Base-by-base conservation (phyloP, 2,888 invertebrate species). In the Coenonympha arcania region DNA sequence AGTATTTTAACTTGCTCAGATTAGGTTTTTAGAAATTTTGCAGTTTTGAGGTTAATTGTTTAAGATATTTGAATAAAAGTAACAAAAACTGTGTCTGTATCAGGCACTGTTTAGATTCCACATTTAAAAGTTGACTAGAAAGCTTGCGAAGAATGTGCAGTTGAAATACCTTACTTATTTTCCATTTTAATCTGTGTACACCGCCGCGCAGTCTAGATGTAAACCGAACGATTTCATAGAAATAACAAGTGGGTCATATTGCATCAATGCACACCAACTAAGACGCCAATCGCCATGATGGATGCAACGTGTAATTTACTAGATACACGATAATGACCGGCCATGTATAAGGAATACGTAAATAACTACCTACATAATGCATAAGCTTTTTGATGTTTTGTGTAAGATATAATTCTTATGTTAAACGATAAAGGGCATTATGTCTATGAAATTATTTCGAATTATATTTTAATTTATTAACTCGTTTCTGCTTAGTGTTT, bases 161-260 rank as follows among this genome's bases (percentile, higher is more conserved):
- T 45, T 37, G 37, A 36, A 39, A 36, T 24, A 28, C n/a, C n/a
- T n/a, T n/a, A n/a, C 36, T 45, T 39, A 37, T 37, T 48, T 40
- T 48, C 47, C 42, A 43, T 44, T 51, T 22, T 31, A 46, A 51
- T 37, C 19, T 4, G 34, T 43, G 47, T 37, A 49, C n/a, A n/a
- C 28, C 45, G 48, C 47, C 49, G 49, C 50, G 51, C 50, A 39
- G 50, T 52, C 55, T 50, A 55, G 60, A 55, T 51, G 52, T 49
- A 52, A 57, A 61, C 63, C 63, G 65, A 64, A 64, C 62, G 61
- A 66, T 69, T 78, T 75, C 75, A 74, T 72, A 66, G 75, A 76
- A 76, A 71, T 69, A 67, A 68, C 65, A 81, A 76, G 68, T 80
- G 68, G 79, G 81, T 79, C 80, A 72, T 69, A 71, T 81, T 81